Base-by-base conservation (phyloP, 2,888 invertebrate genomes). In the Exocentrus adspersus region DNA sequence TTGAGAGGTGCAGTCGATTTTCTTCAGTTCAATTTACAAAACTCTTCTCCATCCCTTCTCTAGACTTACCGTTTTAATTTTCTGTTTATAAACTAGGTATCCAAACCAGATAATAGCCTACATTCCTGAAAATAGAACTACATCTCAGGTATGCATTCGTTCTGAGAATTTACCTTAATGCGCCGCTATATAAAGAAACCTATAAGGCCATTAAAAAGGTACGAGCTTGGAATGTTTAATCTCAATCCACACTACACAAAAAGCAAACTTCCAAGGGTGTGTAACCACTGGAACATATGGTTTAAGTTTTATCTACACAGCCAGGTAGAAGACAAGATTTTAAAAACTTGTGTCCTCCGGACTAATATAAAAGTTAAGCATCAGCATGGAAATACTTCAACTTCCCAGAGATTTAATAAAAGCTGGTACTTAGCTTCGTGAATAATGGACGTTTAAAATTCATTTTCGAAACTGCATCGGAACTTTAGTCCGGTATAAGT, bases 381-480 rank as follows among this genome's bases (percentile, higher is more conserved):
- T n/a, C n/a, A 54, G 43, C 24, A 54, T 43, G 54, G 17, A 54
- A 43, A 54, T 54, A 21, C 54, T 21, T 17, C 21, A 7, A 53
- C 53, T 53, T 53, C 6, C 14, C 10, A 37, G 43, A 43, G 54
- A 43, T 54, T 28, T 54, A 54, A 30, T 54, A 54, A 54, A 54
- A 53, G 9, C 20, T 32, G 12, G 2, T 5, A 2, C n/a, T n/a
- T 37, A 48, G 24, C 7, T 30, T 10, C 32, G 17, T 20, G n/a
- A 7, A 19, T 17, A 51, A 32, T 32, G 32, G 32, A 32, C 20
- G 51, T 32, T 51, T 51, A 32, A 51, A 51, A 51, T 51, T 51
- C 32, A 51, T 51, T 51, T 51, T 51, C 51, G 10, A 17, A 51
- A 51, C 51, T 32, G 32, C 51, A 30, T 10, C 16, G n/a, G n/a